Evolutionary conservation across 2,888 invertebrate species (phyloP).

Genomic region (Amblyjoppa fuscipennis): DNA sequence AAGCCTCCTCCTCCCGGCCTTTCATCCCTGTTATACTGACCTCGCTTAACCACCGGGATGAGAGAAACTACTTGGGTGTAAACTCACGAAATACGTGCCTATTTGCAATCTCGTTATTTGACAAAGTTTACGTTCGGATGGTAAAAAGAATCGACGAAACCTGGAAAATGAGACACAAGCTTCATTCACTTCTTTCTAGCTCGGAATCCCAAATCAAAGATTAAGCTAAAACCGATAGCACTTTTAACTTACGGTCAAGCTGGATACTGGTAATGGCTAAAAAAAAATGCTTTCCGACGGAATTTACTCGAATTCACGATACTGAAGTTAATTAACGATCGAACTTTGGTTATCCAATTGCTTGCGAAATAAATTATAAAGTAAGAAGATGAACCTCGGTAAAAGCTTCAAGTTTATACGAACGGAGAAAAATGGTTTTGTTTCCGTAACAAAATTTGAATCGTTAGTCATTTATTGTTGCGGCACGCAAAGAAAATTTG

Average conservation of each 20-base stretch:
- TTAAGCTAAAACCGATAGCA: neutral
- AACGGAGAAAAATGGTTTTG: neutral
- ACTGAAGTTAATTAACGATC: too few relatives aligned
- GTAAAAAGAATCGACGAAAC: neutral
- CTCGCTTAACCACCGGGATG: slow-evolving; percentile 24
- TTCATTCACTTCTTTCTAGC: neutral
- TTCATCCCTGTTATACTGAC: slow-evolving; percentile 7
- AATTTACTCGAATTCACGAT: too few relatives aligned
- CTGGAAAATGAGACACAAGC: neutral
- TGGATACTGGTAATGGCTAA: neutral
- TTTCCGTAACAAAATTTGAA: too few relatives aligned
- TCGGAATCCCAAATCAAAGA: too few relatives aligned
- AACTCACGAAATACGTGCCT: neutral
- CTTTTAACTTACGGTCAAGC: neutral
- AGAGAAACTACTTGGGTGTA: slow-evolving; percentile 9
- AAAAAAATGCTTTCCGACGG: neutral
- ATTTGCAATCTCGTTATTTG: neutral
- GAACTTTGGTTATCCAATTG: too few relatives aligned
- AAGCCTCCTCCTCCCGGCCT: slow-evolving; percentile 6
- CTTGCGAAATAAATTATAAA: neutral
- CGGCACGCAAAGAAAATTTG: too few relatives aligned
- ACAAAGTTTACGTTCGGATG: neutral
- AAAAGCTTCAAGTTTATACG: neutral
- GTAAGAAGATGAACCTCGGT: neutral
- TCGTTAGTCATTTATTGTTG: too few relatives aligned